phyloP scores from a whole-genome alignment of 1,140 invertebrate species.

The Ceratina australensis region DNA sequence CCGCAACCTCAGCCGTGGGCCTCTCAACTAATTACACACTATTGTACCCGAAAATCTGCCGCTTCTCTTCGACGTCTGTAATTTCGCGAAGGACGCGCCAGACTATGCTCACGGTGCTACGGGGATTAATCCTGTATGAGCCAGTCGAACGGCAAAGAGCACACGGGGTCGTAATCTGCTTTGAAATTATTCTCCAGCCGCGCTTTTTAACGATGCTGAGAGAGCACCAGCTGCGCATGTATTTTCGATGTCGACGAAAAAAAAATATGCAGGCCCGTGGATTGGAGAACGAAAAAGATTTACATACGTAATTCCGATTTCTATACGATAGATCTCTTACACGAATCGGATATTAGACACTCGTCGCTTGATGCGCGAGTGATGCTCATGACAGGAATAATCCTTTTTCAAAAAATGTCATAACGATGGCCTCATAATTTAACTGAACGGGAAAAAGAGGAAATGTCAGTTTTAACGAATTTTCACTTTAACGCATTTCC shows the following conservation, averaged over 20 bases:
- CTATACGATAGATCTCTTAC: neutral
- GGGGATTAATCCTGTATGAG: conserved; percentile 53
- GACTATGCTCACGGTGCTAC: conserved; percentile 15
- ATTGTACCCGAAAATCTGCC: conserved; percentile 73
- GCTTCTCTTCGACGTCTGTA: conserved; percentile 59
- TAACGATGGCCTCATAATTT: too few species aligned
- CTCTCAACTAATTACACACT: conserved; percentile 77
- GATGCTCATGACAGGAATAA: too few species aligned
- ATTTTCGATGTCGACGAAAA: conserved; percentile 3
- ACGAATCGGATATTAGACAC: neutral
- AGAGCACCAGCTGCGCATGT: conserved; percentile 4
- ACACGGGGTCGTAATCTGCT: conserved; percentile 55
- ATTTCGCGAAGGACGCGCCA: conserved; percentile 60
- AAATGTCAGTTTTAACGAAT: too few species aligned
- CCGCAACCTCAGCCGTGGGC: conserved; percentile 45
- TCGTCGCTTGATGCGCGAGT: too few species aligned
- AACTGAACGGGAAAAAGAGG: too few species aligned
- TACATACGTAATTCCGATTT: neutral
- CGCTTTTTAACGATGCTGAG: conserved; percentile 44
- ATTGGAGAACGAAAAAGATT: neutral
- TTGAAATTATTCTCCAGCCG: conserved; percentile 53
- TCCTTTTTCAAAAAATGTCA: too few species aligned
- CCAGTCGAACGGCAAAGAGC: conserved; percentile 38
- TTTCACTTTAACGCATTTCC: too few species aligned
- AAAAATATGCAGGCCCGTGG: neutral